Conservation (phyloP, 2,888 invertebrate species). For the Serrognathus titanus region DNA sequence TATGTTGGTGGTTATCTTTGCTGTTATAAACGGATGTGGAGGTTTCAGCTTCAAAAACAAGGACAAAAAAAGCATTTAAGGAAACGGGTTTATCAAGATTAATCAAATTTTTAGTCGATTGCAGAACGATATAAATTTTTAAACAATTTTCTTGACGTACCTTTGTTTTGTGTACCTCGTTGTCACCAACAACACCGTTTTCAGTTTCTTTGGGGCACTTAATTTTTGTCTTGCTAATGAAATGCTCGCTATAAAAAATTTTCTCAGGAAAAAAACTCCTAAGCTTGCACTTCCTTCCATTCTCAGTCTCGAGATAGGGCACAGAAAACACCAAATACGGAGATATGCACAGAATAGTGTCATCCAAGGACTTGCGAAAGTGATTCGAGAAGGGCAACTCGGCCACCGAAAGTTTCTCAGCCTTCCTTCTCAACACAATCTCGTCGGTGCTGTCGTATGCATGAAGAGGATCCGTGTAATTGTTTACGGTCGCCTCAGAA, state of each 20-base stretch:
- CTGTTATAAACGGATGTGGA: slow-evolving; percentile 69
- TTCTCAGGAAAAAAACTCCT: slow-evolving; percentile 70
- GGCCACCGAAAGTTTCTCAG: slow-evolving; percentile 52
- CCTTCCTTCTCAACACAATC: slow-evolving; percentile 34
- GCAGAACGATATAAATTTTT: too few species aligned
- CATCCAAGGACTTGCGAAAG: slow-evolving; percentile 72
- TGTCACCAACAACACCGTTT: slow-evolving; percentile 25
- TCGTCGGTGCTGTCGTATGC: slow-evolving; percentile 32
- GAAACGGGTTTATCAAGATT: background rate
- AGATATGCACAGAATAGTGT: slow-evolving; percentile 75
- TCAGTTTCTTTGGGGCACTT: slow-evolving; percentile 24
- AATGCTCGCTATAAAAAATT: slow-evolving; percentile 67
- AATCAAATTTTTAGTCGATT: too few species aligned
- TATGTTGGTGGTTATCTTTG: slow-evolving; percentile 64
- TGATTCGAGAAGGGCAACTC: slow-evolving; percentile 63
- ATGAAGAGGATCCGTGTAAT: slow-evolving; percentile 81
- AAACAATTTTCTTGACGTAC: slow-evolving; percentile 1
- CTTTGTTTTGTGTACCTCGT: slow-evolving; percentile 7
- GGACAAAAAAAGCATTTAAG: background rate
- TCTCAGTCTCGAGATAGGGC: slow-evolving; percentile 85
- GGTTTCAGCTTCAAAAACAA: slow-evolving; percentile 49
- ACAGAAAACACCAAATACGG: slow-evolving; percentile 81
- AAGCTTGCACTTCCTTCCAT: slow-evolving; percentile 71
- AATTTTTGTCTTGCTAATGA: slow-evolving; percentile 40
- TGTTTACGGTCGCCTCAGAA: slow-evolving; percentile 59